These are phyloP conservation scores for Halcyon malimbica DNA, from an alignment of 2,113 vertebrate species.

Conservation along the genomic window DNA sequence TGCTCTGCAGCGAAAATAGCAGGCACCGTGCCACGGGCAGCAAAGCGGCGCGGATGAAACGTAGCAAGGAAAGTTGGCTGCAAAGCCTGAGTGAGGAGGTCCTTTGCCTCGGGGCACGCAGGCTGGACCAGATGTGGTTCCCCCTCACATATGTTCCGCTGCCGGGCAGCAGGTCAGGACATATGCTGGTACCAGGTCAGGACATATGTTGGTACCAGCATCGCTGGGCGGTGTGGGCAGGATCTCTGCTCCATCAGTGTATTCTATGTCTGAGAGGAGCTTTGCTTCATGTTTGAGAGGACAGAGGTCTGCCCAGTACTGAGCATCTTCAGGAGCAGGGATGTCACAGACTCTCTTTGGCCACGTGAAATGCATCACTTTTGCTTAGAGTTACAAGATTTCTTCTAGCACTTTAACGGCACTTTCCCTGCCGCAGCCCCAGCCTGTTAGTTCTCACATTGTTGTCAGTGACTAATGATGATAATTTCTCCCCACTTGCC, in stretches of 20 bases:
- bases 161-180: background rate
- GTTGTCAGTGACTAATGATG: background rate
- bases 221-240: rapidly evolving
- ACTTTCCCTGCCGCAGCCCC: background rate
- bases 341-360: background rate
- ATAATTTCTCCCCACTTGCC: background rate
- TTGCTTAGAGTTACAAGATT: background rate
- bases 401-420: background rate
- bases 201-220: background rate
- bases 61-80: background rate
- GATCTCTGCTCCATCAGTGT: background rate
- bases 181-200: background rate
- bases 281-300: background rate
- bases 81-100: rapidly evolving
- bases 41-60: background rate
- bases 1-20: background rate
- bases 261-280: background rate
- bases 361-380: background rate
- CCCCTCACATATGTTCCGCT: rapidly evolving
- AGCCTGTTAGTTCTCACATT: background rate
- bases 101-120: too few relatives aligned
- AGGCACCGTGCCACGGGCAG: background rate
- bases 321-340: background rate
- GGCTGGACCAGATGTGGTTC: background rate
- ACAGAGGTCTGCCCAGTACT: background rate